Conservation (phyloP, 2,113 vertebrate species). For the Rallus limicola region DNA sequence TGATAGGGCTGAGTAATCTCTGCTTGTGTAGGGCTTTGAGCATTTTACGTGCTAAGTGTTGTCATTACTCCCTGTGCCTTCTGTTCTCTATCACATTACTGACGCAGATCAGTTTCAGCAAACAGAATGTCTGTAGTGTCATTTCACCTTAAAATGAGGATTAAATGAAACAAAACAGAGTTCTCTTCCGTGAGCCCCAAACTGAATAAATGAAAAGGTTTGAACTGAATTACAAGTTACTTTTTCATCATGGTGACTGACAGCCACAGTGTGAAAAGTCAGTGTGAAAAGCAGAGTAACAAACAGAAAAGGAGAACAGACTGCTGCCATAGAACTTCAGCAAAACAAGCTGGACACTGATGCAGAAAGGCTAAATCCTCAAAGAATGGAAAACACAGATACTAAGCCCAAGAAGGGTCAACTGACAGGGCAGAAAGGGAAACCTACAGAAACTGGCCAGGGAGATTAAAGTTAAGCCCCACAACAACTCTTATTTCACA, state of each 20-base stretch:
- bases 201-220: not conserved
- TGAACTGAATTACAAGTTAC: not conserved
- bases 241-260: not conserved
- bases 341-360: not conserved
- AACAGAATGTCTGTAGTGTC: not conserved
- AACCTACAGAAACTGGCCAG: not conserved
- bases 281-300: not conserved
- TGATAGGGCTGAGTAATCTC: not conserved
- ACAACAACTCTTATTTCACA: slow-evolving; percentile 44
- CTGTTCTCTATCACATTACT: accelerated
- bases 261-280: not conserved
- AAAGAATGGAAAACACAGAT: slow-evolving; percentile 10
- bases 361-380: not conserved
- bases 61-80: not conserved
- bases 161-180: not conserved
- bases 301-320: not conserved
- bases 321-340: not conserved
- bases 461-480: slow-evolving; percentile 21
- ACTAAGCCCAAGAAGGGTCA: slow-evolving; percentile 1
- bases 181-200: not conserved
- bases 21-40: not conserved
- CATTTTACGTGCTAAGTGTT: not conserved
- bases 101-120: not conserved
- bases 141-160: not conserved
- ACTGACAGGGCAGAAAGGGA: not conserved